These are phyloP conservation scores for Oryzias dopingdopingensis DNA, from an alignment of 2,797 vertebrate genomes.

Conservation along the genomic window DNA sequence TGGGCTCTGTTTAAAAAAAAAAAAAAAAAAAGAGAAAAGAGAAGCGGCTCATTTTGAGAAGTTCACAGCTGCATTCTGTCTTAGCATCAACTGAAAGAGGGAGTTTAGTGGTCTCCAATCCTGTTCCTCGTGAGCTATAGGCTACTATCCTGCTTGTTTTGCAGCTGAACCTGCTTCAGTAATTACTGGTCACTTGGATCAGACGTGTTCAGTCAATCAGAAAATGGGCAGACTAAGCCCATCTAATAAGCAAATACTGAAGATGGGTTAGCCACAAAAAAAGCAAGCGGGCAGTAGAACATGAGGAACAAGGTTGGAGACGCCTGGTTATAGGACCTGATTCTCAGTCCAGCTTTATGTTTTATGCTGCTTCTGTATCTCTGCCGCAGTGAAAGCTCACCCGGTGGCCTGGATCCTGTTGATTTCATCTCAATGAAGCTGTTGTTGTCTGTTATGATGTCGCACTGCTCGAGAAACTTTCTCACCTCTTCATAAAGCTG, in stretches of 20 bases:
- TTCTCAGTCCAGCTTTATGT: background rate
- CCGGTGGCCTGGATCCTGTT: conserved; percentile 83
- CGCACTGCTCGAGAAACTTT: conserved; percentile 82
- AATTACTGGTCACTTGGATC: no score
- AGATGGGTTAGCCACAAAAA: no score
- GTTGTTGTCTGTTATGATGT: conserved; percentile 82
- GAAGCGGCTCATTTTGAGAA: conserved; percentile 14
- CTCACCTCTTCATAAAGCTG: conserved; percentile 89
- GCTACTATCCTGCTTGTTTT: no score
- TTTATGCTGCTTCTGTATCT: background rate
- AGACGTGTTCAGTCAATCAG: no score
- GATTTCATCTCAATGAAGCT: conserved; percentile 84
- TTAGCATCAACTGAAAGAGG: conserved; percentile 7
- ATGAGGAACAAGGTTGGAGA: no score
- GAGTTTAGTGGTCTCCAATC: background rate
- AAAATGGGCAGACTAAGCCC: background rate
- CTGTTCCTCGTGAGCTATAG: no score
- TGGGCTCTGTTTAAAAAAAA: conserved; percentile 68
- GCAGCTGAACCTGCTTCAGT: no score
- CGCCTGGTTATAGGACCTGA: background rate
- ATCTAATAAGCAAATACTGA: no score
- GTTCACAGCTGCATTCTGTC: background rate
- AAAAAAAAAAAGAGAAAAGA: background rate
- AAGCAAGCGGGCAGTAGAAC: no score
- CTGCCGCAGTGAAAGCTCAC: conserved; percentile 59